Conservation (phyloP, 1,140 invertebrate species). For the Drosophila setifemur region DNA sequence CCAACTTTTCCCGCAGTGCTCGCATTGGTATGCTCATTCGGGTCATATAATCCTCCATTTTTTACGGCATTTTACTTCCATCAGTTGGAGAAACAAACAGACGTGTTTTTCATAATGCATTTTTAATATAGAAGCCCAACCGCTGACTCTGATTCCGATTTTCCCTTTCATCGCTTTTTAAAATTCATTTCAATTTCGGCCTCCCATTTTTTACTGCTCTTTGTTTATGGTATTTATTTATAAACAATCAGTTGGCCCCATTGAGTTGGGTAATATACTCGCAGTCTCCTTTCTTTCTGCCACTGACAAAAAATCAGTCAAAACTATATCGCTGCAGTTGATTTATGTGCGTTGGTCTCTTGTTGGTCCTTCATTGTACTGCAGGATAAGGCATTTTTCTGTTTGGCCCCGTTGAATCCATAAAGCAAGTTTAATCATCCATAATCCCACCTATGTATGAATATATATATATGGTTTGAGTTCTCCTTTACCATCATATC, state of each 20-base stretch:
- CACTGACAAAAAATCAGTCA: slow-evolving; percentile 20
- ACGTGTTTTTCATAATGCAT: slow-evolving; percentile 73
- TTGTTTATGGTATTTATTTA: slow-evolving; percentile 56
- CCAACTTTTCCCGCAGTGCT: not conserved
- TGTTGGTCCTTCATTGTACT: no score
- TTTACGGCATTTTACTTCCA: slow-evolving; percentile 46
- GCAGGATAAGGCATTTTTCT: no score
- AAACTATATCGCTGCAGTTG: slow-evolving; percentile 23
- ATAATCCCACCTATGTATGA: not conserved
- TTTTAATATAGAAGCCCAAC: slow-evolving; percentile 59
- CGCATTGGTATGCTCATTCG: not conserved
- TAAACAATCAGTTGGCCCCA: slow-evolving; percentile 64
- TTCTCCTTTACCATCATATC: no score
- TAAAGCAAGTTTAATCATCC: not conserved
- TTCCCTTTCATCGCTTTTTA: slow-evolving; percentile 30
- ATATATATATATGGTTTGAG: not conserved
- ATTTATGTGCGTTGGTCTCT: no score
- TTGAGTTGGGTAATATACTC: slow-evolving; percentile 47
- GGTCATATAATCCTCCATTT: slow-evolving; percentile 57
- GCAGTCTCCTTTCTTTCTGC: not conserved
- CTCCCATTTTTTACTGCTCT: slow-evolving; percentile 22
- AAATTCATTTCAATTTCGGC: slow-evolving; percentile 41
- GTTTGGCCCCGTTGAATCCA: not conserved
- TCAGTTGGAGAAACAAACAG: slow-evolving; percentile 54
- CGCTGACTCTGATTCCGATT: slow-evolving; percentile 26